Evolutionary conservation across 2,113 vertebrate genomes (phyloP).

Genomic region (Gopherus evgoodei): DNA sequence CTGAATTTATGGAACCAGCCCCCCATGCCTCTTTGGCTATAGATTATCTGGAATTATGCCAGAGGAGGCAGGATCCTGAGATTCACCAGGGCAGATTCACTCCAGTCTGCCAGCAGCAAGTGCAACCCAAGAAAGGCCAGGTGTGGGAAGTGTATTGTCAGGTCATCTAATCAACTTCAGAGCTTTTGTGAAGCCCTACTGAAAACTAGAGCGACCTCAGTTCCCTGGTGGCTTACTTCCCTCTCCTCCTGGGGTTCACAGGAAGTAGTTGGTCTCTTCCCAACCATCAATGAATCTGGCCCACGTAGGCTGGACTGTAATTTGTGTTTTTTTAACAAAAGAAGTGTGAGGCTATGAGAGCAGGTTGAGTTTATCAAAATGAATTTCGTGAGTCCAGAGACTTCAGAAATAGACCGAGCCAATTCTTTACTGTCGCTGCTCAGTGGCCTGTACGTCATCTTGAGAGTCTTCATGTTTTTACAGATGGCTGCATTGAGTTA

Average conservation of each 20-base stretch:
- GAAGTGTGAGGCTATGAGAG: background rate
- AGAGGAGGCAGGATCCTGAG: fast-evolving
- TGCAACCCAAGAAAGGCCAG: background rate
- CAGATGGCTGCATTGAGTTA: background rate
- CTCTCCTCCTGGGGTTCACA: background rate
- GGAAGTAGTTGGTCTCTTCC: background rate
- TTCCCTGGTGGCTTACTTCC: background rate
- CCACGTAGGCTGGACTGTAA: background rate
- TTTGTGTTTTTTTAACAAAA: background rate
- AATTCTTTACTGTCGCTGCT: background rate
- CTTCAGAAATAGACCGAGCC: background rate
- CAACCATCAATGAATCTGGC: background rate
- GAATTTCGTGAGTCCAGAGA: background rate
- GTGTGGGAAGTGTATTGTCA: background rate
- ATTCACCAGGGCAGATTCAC: background rate
- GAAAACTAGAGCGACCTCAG: background rate
- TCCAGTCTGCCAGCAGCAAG: background rate
- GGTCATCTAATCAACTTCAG: background rate
- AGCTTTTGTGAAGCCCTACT: background rate
- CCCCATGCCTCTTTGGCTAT: background rate
- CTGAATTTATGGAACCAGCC: conserved; percentile 26
- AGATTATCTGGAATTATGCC: background rate
- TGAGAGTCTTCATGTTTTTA: background rate
- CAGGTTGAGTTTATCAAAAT: background rate
- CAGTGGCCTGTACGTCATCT: fast-evolving